Evolutionary conservation across 2,888 invertebrate genomes (phyloP).

Genomic region (Nomada fabriciana): DNA sequence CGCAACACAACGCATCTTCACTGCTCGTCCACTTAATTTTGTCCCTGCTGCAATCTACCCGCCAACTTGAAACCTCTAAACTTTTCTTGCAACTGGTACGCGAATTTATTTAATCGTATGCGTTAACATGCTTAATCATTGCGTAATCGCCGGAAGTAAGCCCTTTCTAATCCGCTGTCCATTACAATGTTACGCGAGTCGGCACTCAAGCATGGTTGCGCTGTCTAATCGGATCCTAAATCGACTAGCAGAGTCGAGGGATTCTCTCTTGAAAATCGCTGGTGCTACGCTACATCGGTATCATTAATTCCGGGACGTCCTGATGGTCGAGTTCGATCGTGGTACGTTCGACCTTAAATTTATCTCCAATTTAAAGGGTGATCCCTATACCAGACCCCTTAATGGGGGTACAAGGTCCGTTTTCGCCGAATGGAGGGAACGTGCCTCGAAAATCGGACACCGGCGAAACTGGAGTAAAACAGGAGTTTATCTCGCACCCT

Average conservation of each 20-base stretch:
- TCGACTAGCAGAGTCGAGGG: not conserved
- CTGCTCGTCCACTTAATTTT: not conserved
- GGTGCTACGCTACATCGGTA: slow-evolving; percentile 33
- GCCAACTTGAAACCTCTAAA: not conserved
- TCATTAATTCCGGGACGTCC: slow-evolving; percentile 37
- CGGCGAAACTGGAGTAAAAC: not conserved
- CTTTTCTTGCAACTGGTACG: not conserved
- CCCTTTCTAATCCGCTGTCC: slow-evolving; percentile 26
- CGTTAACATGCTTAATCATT: not conserved
- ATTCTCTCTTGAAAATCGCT: slow-evolving; percentile 12
- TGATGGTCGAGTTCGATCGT: slow-evolving; percentile 30
- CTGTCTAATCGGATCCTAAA: slow-evolving; percentile 29
- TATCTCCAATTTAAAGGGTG: slow-evolving; percentile 26
- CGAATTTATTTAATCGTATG: not conserved
- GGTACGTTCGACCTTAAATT: slow-evolving; percentile 5
- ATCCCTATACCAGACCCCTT: not conserved
- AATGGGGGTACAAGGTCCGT: not conserved
- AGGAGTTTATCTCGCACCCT: not conserved
- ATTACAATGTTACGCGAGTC: slow-evolving; percentile 19
- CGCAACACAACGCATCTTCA: not conserved
- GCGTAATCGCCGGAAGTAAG: not conserved
- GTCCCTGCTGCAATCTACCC: not conserved
- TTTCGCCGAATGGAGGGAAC: slow-evolving; percentile 6
- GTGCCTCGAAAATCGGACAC: not conserved
- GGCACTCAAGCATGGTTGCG: slow-evolving; percentile 2